phyloP scores from a whole-genome alignment of 2,113 vertebrate genomes.

The Aepyceros melampus region DNA sequence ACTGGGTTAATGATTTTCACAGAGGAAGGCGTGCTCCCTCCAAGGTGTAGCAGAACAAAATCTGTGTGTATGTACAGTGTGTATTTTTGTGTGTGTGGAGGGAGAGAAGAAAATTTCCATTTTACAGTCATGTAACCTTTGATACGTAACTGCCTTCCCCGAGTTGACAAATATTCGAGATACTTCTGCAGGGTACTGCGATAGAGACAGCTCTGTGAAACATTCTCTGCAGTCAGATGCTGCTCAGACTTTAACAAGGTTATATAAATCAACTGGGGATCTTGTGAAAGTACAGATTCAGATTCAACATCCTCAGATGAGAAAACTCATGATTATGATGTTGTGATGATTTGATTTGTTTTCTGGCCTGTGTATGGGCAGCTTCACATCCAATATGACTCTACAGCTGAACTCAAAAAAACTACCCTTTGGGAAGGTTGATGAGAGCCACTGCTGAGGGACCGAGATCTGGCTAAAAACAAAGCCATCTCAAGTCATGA shows the following conservation, averaged over 20 bases:
- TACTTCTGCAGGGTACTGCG: fast-evolving
- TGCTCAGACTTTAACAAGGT: neutral
- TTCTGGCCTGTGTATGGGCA: neutral
- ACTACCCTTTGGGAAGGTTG: neutral
- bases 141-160: neutral
- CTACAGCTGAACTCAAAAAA: neutral
- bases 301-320: neutral
- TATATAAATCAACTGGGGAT: neutral
- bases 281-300: neutral
- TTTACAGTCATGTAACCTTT: too few species aligned
- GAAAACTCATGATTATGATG: neutral
- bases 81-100: neutral
- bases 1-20: neutral
- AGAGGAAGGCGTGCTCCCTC: neutral
- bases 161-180: fast-evolving
- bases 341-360: neutral
- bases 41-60: neutral
- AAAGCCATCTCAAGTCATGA: neutral
- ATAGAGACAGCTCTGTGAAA: neutral
- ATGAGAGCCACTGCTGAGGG: neutral
- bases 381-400: neutral
- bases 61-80: neutral
- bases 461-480: neutral
- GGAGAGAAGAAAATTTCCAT: neutral
- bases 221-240: neutral